Percentiles rank a stretch among this genome's conserved stretches.
These are phyloP conservation scores for Cichladusa arquata DNA, from an alignment of 2,113 vertebrate genomes.

Conservation along the genomic window DNA sequence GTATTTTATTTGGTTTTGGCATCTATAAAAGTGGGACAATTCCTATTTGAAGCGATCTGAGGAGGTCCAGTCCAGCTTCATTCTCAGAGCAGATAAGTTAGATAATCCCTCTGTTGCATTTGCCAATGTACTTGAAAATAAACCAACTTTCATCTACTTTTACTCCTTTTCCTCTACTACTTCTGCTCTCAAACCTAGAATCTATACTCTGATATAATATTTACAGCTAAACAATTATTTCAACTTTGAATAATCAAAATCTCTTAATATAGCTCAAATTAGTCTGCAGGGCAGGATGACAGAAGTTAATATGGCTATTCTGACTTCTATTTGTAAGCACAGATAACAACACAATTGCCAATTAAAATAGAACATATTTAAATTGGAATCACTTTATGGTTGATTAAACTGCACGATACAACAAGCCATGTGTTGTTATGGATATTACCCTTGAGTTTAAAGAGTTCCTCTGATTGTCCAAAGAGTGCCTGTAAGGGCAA, in stretches of 20 bases:
- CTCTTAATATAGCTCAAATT: background rate
- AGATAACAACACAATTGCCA: conserved; percentile 4
- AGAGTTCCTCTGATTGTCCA: background rate
- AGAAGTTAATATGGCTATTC: conserved; percentile 59
- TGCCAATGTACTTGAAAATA: background rate
- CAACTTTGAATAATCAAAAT: background rate
- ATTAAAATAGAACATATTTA: conserved; percentile 37
- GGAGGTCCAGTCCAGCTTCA: background rate
- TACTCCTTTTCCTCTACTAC: background rate
- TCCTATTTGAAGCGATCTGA: background rate
- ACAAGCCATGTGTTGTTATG: background rate
- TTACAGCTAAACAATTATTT: background rate
- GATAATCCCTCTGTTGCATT: background rate
- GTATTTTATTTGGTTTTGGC: background rate
- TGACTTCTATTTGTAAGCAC: background rate
- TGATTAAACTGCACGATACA: background rate
- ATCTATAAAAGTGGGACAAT: background rate
- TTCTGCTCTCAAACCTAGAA: background rate
- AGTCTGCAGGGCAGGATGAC: background rate
- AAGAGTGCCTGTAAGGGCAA: background rate
- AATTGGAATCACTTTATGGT: background rate
- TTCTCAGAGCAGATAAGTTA: background rate
- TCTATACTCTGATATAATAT: background rate
- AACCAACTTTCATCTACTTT: background rate
- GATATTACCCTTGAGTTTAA: background rate